Evolutionary conservation across 2,888 invertebrate species (phyloP).

Genomic region (Rugalucina vietnamica): DNA sequence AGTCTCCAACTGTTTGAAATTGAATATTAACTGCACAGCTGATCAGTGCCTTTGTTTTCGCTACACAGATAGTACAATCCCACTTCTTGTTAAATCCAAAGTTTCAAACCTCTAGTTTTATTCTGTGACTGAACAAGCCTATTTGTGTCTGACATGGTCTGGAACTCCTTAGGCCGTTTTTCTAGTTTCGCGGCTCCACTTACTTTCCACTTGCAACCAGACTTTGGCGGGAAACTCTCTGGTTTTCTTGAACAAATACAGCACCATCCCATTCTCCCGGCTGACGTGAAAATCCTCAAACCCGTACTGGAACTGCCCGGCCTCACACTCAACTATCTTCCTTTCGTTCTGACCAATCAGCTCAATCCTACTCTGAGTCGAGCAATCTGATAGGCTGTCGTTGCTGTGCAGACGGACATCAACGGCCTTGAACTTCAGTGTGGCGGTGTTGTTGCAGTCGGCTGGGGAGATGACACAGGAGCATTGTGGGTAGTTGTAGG

Average conservation of each 20-base stretch:
- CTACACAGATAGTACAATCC: too few species aligned
- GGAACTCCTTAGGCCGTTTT: too few species aligned
- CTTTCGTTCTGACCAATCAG: slow-evolving; percentile 50
- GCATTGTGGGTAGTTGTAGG: slow-evolving; percentile 52
- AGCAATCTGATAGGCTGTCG: slow-evolving; percentile 57
- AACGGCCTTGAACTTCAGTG: slow-evolving; percentile 55
- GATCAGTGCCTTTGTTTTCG: too few species aligned
- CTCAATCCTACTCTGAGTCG: slow-evolving; percentile 53
- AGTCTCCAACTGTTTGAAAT: too few species aligned
- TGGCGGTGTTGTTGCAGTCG: slow-evolving; percentile 63
- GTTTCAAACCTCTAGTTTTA: too few species aligned
- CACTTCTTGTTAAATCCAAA: too few species aligned
- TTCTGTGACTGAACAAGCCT: too few species aligned
- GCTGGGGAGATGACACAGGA: slow-evolving; percentile 64
- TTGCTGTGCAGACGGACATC: slow-evolving; percentile 62
- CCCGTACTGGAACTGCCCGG: slow-evolving; percentile 45
- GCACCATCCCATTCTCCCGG: slow-evolving; percentile 47
- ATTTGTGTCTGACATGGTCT: too few species aligned
- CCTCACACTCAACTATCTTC: slow-evolving; percentile 36
- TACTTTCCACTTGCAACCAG: slow-evolving; percentile 42
- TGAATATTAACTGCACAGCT: too few species aligned
- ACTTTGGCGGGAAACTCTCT: slow-evolving; percentile 61
- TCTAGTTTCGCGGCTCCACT: too few species aligned
- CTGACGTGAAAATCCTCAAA: slow-evolving; percentile 46
- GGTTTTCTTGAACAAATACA: slow-evolving; percentile 62